Evolutionary conservation across 2,113 vertebrate genomes (phyloP), one percentile per base, ranked within the genome.

Genomic region (Tachuris rubrigastra): DNA sequence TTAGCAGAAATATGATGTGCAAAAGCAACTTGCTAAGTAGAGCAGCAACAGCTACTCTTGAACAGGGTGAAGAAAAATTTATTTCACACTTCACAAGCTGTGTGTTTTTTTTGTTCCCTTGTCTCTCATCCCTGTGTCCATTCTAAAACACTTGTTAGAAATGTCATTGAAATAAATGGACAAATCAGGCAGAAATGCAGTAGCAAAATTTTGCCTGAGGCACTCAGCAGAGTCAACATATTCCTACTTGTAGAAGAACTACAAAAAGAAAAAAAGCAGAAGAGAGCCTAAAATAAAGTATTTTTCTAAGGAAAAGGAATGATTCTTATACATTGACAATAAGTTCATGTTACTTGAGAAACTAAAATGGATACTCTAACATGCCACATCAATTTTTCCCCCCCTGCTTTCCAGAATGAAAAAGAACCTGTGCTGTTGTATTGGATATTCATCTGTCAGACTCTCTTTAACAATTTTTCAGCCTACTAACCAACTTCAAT

Each of bases 121-220:
- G 5, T 67, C 37, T 85, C 68, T 78, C 50, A 93, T 47, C 22
- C 10, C 30, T 39, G 30, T 50, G n/a, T 75, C 69, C 12, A 1
- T 59, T 90, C n/a, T 73, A 76, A 75, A 72, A 56, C 23, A 71
- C 21, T 24, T 50, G 72, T 65, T 76, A 67, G 50, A 85, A 92
- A 89, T 79, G 69, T 76, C 81, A 69, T 0, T 65, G 39, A 83
- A 91, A 94, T 66, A 71, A 90, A 85, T 39, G 46, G 74, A 68
- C 37, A 90, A 87, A 60, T 75, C 85, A 81, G 67, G 79, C 85
- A 94, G 92, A 93, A 96, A 76, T 21, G 27, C 42, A 67, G 79
- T 20, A 77, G 83, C 46, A 89, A 60, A 77, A 84, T 86, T 94
- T 72, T 92, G 90, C 95, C 82, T 13, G 37, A 80, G 83, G 90